phyloP scores from a whole-genome alignment of 2,888 invertebrate species.

The Cerastis leucographa region DNA sequence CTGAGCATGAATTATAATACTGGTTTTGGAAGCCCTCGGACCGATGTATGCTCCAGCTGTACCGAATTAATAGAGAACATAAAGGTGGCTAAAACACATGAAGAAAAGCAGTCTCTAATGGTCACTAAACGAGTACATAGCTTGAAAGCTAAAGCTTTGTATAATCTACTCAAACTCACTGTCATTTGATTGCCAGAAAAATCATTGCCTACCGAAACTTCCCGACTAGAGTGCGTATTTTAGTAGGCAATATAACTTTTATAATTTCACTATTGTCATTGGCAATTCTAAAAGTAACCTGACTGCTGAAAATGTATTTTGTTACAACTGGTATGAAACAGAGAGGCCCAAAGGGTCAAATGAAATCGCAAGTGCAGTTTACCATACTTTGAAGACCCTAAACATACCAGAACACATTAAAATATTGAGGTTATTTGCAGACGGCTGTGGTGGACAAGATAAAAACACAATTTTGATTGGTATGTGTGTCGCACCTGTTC shows the following conservation, averaged over 20 bases:
- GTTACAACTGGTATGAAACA: constrained; percentile 34
- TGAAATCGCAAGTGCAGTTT: constrained; percentile 29
- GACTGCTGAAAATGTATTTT: constrained; percentile 27
- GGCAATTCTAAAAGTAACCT: constrained; percentile 29
- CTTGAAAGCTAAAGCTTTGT: constrained; percentile 17
- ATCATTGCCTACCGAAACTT: constrained; percentile 34
- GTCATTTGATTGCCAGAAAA: constrained; percentile 35
- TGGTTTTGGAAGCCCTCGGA: constrained; percentile 27
- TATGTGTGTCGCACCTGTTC: constrained; percentile 8
- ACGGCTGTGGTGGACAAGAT: constrained; percentile 7
- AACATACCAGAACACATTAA: constrained; percentile 20
- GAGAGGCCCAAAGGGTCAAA: constrained; percentile 32
- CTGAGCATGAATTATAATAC: constrained; percentile 20
- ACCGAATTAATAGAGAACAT: constrained; percentile 20
- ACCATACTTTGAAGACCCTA: constrained; percentile 21
- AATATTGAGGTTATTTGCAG: constrained; percentile 12
- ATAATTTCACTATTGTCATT: constrained; percentile 33
- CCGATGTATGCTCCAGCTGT: constrained; percentile 25
- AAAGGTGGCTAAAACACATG: constrained; percentile 14
- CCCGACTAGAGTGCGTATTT: constrained; percentile 28
- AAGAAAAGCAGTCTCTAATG: constrained; percentile 24
- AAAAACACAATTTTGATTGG: constrained; percentile 13
- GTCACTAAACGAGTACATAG: constrained; percentile 18
- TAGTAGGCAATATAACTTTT: constrained; percentile 37
- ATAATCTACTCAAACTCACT: constrained; percentile 13